Evolutionary conservation across 92 coral and sea anemone species (phyloP), one percentile per base, ranked within the genome.

Genomic region (Epizoanthus stellaris): DNA sequence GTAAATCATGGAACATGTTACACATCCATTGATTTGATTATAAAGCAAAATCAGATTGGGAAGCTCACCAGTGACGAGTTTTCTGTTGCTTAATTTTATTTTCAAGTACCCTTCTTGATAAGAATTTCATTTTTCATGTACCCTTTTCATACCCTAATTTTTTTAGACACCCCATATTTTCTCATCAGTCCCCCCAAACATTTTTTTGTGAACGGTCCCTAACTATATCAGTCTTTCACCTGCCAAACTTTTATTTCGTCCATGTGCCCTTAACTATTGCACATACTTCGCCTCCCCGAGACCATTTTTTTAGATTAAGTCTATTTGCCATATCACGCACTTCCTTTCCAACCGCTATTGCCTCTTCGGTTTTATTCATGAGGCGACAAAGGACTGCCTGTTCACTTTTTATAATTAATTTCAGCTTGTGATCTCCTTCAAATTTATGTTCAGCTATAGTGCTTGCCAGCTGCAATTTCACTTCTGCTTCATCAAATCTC

Each of bases 391-490:
- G n/a, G 0, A 88, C 23, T 16, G 85, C 91, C 73, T 71, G 65
- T 16, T 67, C 49, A 16, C 88, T 82, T 69, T 82, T 77, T 4
- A 88, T 34, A 23, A 69, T 20, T 4, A 60, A 65, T 36, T 88
- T 88, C 79, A 63, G 47, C 30, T 6, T 62, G 47, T 82, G 77
- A 56, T 74, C 87, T 38, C 73, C 91, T 11, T 73, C 76, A 4
- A 70, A 15, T 59, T 82, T 80, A 10, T 43, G 70, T 30, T 88
- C 80, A 12, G 86, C 86, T 11, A 81, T 57, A 6, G 10, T 40
- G 14, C 38, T 61, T 38, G 90, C 87, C 25, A n/a, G 34, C 3
- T 49, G 25, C 16, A 88, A 77, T 6, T 75, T 4, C 9, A 5
- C 30, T 3, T 45, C 34, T 71, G 84, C 91, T 59, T 75, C 84